phyloP scores from a whole-genome alignment of 1,140 invertebrate genomes.

The Hycleus phaleratus region DNA sequence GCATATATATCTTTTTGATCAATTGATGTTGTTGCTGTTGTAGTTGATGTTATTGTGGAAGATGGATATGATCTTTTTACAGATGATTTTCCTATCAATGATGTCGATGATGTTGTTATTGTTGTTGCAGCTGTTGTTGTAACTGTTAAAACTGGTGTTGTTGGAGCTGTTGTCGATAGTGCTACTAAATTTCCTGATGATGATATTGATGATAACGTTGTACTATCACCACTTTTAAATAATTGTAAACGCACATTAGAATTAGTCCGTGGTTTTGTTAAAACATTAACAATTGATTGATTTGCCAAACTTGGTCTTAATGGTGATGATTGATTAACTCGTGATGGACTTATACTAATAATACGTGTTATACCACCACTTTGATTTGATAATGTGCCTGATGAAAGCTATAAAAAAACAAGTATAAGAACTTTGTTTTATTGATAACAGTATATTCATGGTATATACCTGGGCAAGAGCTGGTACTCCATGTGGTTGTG shows the following conservation, averaged over 20 bases:
- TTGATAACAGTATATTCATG: no score
- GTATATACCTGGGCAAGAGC: conserved; percentile 32
- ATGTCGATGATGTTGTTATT: no score
- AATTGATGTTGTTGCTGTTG: conserved; percentile 33
- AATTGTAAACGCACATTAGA: conserved; percentile 33
- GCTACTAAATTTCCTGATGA: not conserved
- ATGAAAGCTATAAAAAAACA: conserved; percentile 25
- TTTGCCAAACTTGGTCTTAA: conserved; percentile 36
- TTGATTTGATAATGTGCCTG: conserved; percentile 21
- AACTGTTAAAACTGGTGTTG: conserved; percentile 25
- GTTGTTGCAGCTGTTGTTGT: no score
- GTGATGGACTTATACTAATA: conserved; percentile 36
- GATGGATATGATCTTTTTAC: not conserved
- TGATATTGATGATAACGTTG: not conserved
- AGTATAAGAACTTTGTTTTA: no score
- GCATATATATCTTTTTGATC: conserved; percentile 37
- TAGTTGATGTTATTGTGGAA: conserved; percentile 23
- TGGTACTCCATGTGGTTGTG: conserved; percentile 31
- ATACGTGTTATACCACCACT: conserved; percentile 32
- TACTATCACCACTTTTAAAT: conserved; percentile 19
- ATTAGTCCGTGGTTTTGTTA: conserved; percentile 31
- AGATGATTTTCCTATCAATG: no score
- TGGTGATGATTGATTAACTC: conserved; percentile 26
- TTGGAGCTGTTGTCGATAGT: conserved; percentile 21
- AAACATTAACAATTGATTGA: conserved; percentile 39